Conservation (phyloP, 2,113 vertebrate genomes). For the Hydropotes inermis region DNA sequence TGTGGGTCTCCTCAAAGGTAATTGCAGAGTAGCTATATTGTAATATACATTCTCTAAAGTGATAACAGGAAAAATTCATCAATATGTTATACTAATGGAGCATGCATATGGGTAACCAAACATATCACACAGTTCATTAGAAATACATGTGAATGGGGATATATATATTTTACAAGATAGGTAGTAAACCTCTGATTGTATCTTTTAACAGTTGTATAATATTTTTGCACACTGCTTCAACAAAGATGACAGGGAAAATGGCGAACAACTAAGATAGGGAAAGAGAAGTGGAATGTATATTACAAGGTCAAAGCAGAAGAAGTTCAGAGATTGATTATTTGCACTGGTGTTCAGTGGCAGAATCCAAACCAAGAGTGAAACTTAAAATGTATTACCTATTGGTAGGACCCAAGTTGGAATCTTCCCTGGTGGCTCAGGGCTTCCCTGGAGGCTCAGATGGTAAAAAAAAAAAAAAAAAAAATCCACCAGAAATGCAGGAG, state of each 20-base stretch:
- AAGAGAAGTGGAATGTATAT: not conserved
- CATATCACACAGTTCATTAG: constrained; percentile 9
- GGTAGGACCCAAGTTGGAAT: not conserved
- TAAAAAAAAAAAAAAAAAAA: not conserved
- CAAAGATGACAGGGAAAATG: not conserved
- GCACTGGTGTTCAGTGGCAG: not conserved
- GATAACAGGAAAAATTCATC: constrained; percentile 6
- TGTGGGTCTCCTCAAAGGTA: constrained; percentile 45
- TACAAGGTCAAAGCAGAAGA: not conserved
- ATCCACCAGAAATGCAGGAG: not conserved
- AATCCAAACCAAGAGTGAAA: not conserved
- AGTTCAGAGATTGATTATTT: not conserved
- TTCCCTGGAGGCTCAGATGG: not conserved
- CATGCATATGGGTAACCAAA: not conserved
- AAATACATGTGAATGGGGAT: not conserved
- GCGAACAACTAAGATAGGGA: not conserved
- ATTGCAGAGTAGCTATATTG: constrained; percentile 12
- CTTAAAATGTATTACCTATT: not conserved
- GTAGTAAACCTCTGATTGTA: not conserved
- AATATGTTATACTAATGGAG: not conserved
- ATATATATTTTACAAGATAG: not conserved
- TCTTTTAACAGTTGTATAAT: not conserved
- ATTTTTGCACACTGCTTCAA: not conserved
- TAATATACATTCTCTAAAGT: constrained; percentile 27
- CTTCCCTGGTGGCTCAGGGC: not conserved